These are phyloP conservation scores for Gallinago nigripennis DNA, from an alignment of 2,797 vertebrate genomes.

Conservation along the genomic window DNA sequence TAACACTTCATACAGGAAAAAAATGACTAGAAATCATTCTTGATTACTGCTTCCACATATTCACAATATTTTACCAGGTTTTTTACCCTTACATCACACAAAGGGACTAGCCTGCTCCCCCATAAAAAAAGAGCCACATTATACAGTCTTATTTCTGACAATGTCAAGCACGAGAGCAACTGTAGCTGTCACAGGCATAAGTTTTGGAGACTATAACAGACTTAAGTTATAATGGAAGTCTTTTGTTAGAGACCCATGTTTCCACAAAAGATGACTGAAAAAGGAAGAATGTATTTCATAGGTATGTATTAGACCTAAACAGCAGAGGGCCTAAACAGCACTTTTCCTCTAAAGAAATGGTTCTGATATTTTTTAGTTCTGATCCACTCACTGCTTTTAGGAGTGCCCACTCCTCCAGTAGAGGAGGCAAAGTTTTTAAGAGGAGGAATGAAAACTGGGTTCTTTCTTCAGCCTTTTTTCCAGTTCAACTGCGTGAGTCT, in stretches of 20 bases:
- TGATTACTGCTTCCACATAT: background rate
- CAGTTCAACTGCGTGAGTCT: background rate
- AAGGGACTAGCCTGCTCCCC: background rate
- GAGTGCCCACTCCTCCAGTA: background rate
- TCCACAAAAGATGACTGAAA: background rate
- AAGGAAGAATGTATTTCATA: background rate
- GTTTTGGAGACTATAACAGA: background rate
- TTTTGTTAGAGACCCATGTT: background rate
- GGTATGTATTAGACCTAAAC: background rate
- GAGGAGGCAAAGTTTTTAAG: background rate
- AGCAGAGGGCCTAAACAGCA: background rate
- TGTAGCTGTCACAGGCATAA: background rate
- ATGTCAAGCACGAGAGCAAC: background rate
- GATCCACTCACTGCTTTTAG: background rate
- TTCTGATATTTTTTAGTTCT: background rate
- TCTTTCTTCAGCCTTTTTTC: background rate
- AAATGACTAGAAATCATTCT: slow-evolving; percentile 25
- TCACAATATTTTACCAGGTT: background rate
- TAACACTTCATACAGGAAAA: background rate
- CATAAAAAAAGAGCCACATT: background rate
- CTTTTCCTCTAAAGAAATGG: background rate
- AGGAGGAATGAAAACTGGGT: background rate
- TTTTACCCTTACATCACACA: background rate
- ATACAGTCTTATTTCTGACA: background rate
- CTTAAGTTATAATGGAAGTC: background rate